Evolutionary conservation across 2,113 vertebrate genomes (phyloP).

Genomic region (Microcebus murinus): DNA sequence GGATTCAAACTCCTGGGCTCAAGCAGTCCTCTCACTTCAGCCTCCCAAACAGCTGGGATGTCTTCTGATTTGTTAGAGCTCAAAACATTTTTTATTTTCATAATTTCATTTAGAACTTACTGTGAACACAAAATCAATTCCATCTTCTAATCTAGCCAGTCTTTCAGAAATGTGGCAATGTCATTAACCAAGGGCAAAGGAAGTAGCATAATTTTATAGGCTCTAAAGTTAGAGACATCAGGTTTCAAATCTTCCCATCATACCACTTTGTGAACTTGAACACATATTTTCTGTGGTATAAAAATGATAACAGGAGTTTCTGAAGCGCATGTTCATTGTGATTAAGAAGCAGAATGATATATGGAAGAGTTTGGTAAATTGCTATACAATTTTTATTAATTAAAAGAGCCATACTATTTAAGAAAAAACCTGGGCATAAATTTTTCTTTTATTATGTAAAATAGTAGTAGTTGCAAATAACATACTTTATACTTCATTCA

Average conservation of each 20-base stretch:
- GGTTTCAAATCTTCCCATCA: neutral
- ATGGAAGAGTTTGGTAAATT: neutral
- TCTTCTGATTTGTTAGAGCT: neutral
- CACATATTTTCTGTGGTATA: neutral
- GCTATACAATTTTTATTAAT: neutral
- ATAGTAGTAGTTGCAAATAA: neutral
- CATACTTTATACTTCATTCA: neutral
- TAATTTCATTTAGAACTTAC: neutral
- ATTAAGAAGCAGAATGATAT: neutral
- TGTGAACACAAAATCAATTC: neutral
- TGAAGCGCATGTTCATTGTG: neutral
- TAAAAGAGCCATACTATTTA: neutral
- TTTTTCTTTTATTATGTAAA: constrained; percentile 12
- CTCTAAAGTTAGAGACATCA: neutral
- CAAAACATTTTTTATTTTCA: neutral
- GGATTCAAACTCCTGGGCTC: neutral
- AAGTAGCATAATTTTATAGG: neutral
- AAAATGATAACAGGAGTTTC: neutral
- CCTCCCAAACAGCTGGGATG: neutral
- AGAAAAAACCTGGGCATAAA: neutral
- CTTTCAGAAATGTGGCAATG: neutral
- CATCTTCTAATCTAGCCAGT: neutral
- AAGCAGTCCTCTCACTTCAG: neutral
- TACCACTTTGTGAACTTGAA: neutral
- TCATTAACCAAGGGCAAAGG: neutral